Conservation (phyloP, 2,113 vertebrate genomes). For the Cochlearius cochlearius region DNA sequence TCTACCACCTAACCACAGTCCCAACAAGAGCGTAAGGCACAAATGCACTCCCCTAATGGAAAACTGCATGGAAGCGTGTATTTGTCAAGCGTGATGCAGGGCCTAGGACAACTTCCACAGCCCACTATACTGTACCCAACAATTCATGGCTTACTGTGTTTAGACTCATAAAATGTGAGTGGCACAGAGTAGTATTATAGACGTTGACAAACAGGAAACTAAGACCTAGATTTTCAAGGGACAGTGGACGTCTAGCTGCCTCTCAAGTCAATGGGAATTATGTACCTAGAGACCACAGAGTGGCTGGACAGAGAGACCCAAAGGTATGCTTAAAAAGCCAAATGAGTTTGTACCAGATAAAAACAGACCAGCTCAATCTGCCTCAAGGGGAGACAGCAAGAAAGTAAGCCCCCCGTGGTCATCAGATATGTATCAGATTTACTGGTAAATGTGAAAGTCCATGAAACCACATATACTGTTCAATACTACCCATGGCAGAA, state of each 20-base stretch:
- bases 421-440: background rate
- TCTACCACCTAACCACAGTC: background rate
- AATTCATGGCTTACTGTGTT: background rate
- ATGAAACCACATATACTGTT: background rate
- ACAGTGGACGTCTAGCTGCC: background rate
- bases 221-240: background rate
- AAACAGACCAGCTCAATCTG: background rate
- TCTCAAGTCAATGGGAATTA: background rate
- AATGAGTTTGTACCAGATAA: background rate
- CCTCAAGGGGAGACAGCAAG: background rate
- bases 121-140: background rate
- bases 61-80: background rate
- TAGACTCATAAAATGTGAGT: background rate
- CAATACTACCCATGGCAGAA: background rate
- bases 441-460: background rate
- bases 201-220: background rate
- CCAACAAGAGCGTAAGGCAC: background rate
- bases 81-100: background rate
- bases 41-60: background rate
- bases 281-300: background rate
- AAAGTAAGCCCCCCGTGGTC: background rate
- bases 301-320: background rate
- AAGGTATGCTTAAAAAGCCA: background rate
- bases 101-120: background rate
- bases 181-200: background rate